Evolutionary conservation across 2,797 vertebrate genomes (phyloP).

Genomic region (Propithecus deckenii): DNA sequence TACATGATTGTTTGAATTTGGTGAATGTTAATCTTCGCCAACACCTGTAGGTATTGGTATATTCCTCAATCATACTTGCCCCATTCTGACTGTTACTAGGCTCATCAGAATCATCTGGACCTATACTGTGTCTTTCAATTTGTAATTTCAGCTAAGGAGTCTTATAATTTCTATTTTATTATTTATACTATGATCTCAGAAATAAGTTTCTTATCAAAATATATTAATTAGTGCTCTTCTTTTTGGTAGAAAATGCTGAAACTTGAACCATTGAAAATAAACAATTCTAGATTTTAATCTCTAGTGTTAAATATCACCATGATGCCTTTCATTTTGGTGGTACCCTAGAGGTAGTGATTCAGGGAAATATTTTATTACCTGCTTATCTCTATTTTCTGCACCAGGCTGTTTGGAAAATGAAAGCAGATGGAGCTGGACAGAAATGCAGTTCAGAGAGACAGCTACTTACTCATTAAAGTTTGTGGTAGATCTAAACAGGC

Average conservation of each 20-base stretch:
- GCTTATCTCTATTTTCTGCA: slow-evolving; percentile 60
- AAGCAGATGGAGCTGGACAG: slow-evolving; percentile 42
- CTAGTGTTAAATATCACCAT: not conserved
- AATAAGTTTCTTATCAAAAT: not conserved
- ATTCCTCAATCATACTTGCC: not conserved
- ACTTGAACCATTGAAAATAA: slow-evolving; percentile 17
- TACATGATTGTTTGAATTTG: not conserved
- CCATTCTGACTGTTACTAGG: not conserved
- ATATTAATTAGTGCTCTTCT: not conserved
- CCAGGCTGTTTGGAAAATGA: slow-evolving; percentile 49
- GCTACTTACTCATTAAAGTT: slow-evolving; percentile 24
- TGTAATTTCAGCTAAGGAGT: not conserved
- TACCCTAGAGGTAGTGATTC: not conserved
- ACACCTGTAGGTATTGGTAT: not conserved
- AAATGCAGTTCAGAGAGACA: slow-evolving; percentile 51
- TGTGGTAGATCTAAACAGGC: slow-evolving; percentile 44
- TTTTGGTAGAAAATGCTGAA: not conserved
- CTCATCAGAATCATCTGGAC: not conserved
- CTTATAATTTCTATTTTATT: not conserved
- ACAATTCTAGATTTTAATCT: slow-evolving; percentile 33
- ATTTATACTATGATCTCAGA: not conserved
- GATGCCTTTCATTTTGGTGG: not conserved
- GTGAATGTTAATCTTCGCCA: not conserved
- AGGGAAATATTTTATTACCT: slow-evolving; percentile 51
- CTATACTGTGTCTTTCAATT: not conserved